A percentile compares a stretch with the other conserved stretches of the same genome.
These are phyloP conservation scores for Pachyuromys duprasi DNA, from an alignment of 2,797 vertebrate genomes.

Conservation along the genomic window DNA sequence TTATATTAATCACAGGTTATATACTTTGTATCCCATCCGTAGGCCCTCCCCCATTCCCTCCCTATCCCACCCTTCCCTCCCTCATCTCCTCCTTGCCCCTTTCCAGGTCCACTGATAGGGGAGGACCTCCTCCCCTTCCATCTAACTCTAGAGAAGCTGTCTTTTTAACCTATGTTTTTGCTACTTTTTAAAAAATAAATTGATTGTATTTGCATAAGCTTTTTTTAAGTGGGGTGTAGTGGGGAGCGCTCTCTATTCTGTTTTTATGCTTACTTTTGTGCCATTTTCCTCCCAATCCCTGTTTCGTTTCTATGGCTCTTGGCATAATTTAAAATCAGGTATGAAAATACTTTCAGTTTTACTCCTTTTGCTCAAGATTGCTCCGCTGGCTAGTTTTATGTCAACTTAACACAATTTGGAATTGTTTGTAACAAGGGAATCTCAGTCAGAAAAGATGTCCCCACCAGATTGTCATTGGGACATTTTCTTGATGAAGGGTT, in stretches of 20 bases:
- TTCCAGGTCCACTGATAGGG: no score
- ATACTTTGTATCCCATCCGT: no score
- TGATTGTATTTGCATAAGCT: neutral
- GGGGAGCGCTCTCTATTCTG: neutral
- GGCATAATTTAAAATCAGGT: neutral
- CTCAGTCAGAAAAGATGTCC: neutral
- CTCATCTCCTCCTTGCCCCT: no score
- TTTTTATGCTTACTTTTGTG: neutral
- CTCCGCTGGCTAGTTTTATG: neutral
- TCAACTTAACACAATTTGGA: neutral
- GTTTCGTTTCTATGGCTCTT: neutral
- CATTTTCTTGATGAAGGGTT: neutral
- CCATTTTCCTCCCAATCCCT: no score
- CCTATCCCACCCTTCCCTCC: no score
- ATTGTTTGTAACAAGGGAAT: neutral
- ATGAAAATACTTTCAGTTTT: neutral
- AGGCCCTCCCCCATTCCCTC: no score
- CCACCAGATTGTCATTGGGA: neutral
- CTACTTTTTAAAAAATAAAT: neutral
- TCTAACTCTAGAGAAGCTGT: no score
- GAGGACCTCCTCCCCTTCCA: no score
- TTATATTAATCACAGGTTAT: no score
- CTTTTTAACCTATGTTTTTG: neutral
- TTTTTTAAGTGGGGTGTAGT: neutral
- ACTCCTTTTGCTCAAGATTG: neutral